Conservation (phyloP, 2,888 invertebrate genomes). For the Eulithis prunata region DNA sequence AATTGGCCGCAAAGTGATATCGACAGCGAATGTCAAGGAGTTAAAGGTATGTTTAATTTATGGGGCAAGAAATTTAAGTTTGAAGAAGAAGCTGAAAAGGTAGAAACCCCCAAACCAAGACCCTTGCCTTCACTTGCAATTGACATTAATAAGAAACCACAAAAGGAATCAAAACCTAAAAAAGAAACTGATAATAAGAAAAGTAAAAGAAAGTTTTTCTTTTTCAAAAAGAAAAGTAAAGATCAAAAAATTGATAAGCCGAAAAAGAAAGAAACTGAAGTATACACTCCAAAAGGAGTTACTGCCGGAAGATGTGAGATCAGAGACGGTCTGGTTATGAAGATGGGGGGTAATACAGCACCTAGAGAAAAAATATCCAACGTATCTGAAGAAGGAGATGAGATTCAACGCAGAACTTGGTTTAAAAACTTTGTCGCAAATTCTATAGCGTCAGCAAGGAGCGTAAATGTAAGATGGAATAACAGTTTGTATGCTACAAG, state of each 20-base stretch:
- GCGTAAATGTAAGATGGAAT: constrained; percentile 69
- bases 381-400: constrained; percentile 47
- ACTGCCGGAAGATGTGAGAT: constrained; percentile 71
- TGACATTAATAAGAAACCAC: constrained; percentile 35
- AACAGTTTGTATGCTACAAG: constrained; percentile 65
- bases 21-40: constrained; percentile 59
- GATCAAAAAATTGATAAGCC: constrained; percentile 39
- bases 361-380: constrained; percentile 33
- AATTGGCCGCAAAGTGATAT: constrained; percentile 47
- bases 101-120: constrained; percentile 37
- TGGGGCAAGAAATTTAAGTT: constrained; percentile 72
- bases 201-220: constrained; percentile 63
- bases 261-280: constrained; percentile 47
- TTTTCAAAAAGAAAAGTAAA: constrained; percentile 62
- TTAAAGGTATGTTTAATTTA: constrained; percentile 69
- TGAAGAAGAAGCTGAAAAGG: constrained; percentile 51
- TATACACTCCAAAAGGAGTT: constrained; percentile 59
- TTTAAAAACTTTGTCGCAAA: constrained; percentile 58
- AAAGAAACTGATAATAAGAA: constrained; percentile 46
- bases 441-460: constrained; percentile 59
- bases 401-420: constrained; percentile 60
- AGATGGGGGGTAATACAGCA: constrained; percentile 49
- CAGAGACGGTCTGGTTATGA: constrained; percentile 61
- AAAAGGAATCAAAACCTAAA: constrained; percentile 29
- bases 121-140: constrained; percentile 42